These are phyloP conservation scores for Mylabris sibirica DNA, from an alignment of 2,888 invertebrate genomes.

Conservation along the genomic window DNA sequence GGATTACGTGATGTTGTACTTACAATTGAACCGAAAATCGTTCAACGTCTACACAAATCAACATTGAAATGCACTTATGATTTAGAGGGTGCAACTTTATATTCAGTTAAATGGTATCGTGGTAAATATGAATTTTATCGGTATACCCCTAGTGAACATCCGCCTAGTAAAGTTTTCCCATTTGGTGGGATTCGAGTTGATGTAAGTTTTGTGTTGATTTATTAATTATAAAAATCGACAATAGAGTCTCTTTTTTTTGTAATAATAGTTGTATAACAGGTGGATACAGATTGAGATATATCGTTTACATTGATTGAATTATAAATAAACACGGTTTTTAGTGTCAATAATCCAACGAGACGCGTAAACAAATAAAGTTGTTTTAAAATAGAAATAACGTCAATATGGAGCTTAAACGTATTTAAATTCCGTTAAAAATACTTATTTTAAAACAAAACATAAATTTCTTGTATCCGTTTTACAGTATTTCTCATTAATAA, in stretches of 20 bases:
- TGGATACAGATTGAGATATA: constrained; percentile 7
- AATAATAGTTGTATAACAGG: constrained; percentile 10
- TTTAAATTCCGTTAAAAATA: neutral
- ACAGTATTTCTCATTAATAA: neutral
- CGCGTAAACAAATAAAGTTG: neutral
- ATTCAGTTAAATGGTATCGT: constrained; percentile 88
- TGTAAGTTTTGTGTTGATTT: constrained; percentile 72
- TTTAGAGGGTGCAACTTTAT: constrained; percentile 77
- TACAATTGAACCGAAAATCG: constrained; percentile 73
- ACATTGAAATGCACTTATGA: constrained; percentile 79
- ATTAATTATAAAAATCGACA: neutral
- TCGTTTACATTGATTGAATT: neutral
- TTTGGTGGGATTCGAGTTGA: constrained; percentile 80
- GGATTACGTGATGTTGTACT: constrained; percentile 76
- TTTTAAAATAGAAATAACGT: neutral
- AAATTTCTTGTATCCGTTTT: neutral
- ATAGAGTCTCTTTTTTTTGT: neutral
- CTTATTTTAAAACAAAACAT: neutral
- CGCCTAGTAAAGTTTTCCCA: constrained; percentile 76
- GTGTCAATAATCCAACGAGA: neutral
- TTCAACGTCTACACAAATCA: constrained; percentile 73
- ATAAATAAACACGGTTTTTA: neutral
- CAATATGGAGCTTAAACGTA: neutral
- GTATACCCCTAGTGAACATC: constrained; percentile 78
- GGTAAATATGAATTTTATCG: constrained; percentile 86